Evolutionary conservation across 1,140 invertebrate species (phyloP), one percentile per base, ranked within the genome.

Genomic region (Leptopilina clavipes): DNA sequence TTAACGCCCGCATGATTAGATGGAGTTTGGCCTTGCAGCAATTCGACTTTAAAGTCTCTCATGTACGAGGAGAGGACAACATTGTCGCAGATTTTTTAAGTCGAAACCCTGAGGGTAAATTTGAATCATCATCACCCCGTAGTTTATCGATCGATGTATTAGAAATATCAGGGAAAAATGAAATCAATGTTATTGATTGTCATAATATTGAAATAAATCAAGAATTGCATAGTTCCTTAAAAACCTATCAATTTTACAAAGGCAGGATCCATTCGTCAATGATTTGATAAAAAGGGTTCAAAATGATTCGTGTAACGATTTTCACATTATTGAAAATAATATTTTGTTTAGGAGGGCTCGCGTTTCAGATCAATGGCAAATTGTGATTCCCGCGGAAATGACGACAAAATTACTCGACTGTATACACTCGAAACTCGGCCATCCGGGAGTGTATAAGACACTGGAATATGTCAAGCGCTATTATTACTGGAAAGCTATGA

Each of bases 51-150:
- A 3, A 7, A 1, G 70, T 76, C 17, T 70, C 44, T 9, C 59
- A 81, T n/a, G 78, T 76, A 70, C 14, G 8, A 5, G 79, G 79
- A 1, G 59, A 31, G 31, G 74, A 81, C 3, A 80, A 80, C 71
- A 14, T 75, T 25, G 56, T 77, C 1, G 78, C 78, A 9, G 78
- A 44, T 44, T 44, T 44, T 44, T 10, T 44, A 10, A 44, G 43
- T 12, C 8, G 43, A 7, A 44, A 44, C 9, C 43, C 43, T 12
- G 43, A 44, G 12, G 12, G 43, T 44, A 3, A 44, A 44, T 44
- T 73, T 44, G 70, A 73, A 9, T 65, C 74, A 12, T 52, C 73
- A 48, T 14, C 76, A 5, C 43, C 43, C 8, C 8, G 12, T 44
- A 44, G 43, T 44, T 44, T 44, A 10, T 73, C 43, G 72, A 73